Evolutionary conservation across 2,113 vertebrate genomes (phyloP), one percentile per base, ranked within the genome.

Genomic region (Thomomys bottae): DNA sequence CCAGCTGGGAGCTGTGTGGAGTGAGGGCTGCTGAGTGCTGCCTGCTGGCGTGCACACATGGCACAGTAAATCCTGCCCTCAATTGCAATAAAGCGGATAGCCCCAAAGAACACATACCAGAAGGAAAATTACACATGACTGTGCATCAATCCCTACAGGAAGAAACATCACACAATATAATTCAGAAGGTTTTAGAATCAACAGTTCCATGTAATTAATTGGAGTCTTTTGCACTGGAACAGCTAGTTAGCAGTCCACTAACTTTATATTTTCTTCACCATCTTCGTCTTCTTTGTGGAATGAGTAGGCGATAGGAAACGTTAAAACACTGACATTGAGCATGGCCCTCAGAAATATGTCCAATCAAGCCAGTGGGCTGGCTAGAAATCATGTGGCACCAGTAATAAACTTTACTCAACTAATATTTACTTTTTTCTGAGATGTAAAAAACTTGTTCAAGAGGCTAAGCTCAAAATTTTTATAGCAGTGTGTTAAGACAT

Each of bases 111-210:
- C 9, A 42, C 18, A 68, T 2, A 59, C 20, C 54, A 59, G 70
- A 49, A 7, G 42, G 57, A 36, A 83, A 90, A 45, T 38, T 10
- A 78, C 88, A 14, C 49, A 3, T 30, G 23, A 71, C 12, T 34
- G 57, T 10, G 30, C 1, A 26, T 18, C 40, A 89, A 26, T 72
- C 57, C 67, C 70, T 73, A 67, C 5, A 73, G 34, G 66, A 59
- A 61, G 24, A 54, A 26, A 90, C 38, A 84, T 15, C 18, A 21
- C 17, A 49, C 57, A 28, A 28, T 36, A 32, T 20, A 73, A 87
- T 28, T 64, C 77, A 92, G 32, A 87, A 40, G 72, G n/a, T 24
- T 85, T 84, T 71, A 66, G 45, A 72, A 57, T 75, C 24, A 61
- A 64, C 32, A 28, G n/a, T 38, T 84, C 38, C 20, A 38, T 12